Base-by-base conservation (phyloP, 2,797 vertebrate genomes). In the Denticeps clupeoides region DNA sequence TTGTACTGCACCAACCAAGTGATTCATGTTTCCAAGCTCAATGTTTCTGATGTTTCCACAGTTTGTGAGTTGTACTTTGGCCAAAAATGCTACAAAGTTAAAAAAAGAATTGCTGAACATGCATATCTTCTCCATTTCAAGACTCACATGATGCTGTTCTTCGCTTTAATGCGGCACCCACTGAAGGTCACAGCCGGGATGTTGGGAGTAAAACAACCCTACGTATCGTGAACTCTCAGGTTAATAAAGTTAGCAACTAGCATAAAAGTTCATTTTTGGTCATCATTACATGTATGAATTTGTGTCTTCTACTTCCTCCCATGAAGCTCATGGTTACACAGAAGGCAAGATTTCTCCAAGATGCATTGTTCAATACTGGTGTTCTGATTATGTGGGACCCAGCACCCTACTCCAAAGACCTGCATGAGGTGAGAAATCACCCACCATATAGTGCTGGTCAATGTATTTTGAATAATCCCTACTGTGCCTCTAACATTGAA, bases 211-310 rank as follows among this genome's bases (percentile, higher is more conserved):
- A 85, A 67, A 87, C 85, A 18, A 82, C 80, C 2, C 27, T 87
- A 12, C 82, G 85, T 4, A 78, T 87, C 48, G 79, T 87, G 46
- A 87, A 87, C 70, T 87, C 85, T 0, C 82, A 86, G 78, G 85
- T 84, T 21, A 12, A 10, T 6, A 19, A 32, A 9, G 2, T 31
- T 21, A 9, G 15, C 5, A 19, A n/a, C n/a, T n/a, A n/a, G n/a
- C n/a, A n/a, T n/a, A n/a, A n/a, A n/a, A n/a, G n/a, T n/a, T 21
- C 15, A 19, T 32, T 12, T 21, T 28, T 12, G 25, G 25, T 9
- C 2, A 24, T 12, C 22, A 3, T 9, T 15, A 19, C 37, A 26
- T 12, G 26, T 11, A 7, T 24, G 7, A 25, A n/a, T 43, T 25
- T 24, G 7, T 9, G 7, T 11, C 27, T 11, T 7, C 28, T 13